Base-by-base conservation (phyloP, 2,888 invertebrate species). In the Erebia aethiops region DNA sequence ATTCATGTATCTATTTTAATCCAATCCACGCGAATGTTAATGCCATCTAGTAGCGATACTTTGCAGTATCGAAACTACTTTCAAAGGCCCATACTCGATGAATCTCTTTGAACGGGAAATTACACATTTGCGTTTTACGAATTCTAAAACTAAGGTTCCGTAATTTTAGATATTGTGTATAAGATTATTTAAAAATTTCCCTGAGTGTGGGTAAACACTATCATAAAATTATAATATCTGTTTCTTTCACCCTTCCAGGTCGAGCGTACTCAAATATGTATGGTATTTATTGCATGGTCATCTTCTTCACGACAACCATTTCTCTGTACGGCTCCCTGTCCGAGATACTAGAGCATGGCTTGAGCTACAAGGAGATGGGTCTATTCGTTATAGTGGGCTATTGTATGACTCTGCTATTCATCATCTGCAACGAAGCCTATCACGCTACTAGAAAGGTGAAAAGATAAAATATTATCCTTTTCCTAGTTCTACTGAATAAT, bases 231-330 rank as follows among this genome's bases (percentile, higher is more conserved):
- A 43, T 35, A 43, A 11, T 11, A 43, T 43, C 9, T 62, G 11
- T 14, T 49, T 16, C 18, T 46, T 67, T 70, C 67, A 57, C 67
- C 66, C 43, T 18, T 26, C 60, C 84, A 94, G 94, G 95, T 58
- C 90, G 95, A 62, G 96, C 96, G 0, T 96, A 96, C 81, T 96
- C 96, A 66, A 96, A 96, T 77, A 96, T 96, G 96, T 96, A 96
- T 76, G 96, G 96, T 11, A 95, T 96, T 83, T 96, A 96, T 80
- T 96, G 96, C 77, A 92, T 96, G 86, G 94, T 96, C 2, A 95
- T 96, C 69, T 95, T 96, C 82, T 95, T 96, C 79, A 96, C 96
- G 2, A 96, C 96, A 10, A 96, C 96, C 13, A 96, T 96, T 61
- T 96, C 96, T 4, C 91, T 95, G 7, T 96, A 96, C 77, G 96